A percentile compares a stretch with the other conserved stretches of the same genome.
Evolutionary conservation across 2,888 invertebrate genomes (phyloP).

Genomic region (Meteorus cinctellus): DNA sequence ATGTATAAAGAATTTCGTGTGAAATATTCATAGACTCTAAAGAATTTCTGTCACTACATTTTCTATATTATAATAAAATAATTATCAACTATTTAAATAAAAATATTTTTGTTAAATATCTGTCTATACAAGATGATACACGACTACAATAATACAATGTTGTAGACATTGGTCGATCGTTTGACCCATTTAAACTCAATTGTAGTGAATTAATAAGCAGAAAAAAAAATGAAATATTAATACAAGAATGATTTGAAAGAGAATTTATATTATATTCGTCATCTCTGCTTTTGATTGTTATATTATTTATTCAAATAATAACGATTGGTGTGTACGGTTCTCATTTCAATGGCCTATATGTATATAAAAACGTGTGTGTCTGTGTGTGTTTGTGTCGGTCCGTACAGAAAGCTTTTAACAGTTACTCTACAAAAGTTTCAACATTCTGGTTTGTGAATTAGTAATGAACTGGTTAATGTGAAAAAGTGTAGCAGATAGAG

Average conservation of each 20-base stretch:
- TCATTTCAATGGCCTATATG: not conserved
- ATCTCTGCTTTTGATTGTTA: not conserved
- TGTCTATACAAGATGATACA: not conserved
- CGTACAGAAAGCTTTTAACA: not conserved
- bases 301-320: not conserved
- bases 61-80: not conserved
- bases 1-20: no score
- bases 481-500: not conserved
- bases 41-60: not conserved
- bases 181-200: constrained; percentile 44
- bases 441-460: constrained; percentile 7
- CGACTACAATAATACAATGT: not conserved
- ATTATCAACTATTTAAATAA: not conserved
- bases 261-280: not conserved
- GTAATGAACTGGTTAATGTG: not conserved
- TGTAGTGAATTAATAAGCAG: constrained; percentile 18
- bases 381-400: not conserved
- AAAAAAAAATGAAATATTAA: not conserved
- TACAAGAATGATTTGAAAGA: not conserved
- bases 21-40: no score
- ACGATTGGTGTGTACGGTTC: not conserved
- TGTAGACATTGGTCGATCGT: constrained; percentile 37
- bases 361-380: not conserved
- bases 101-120: not conserved
- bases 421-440: constrained; percentile 3